These are phyloP conservation scores for Dryobotodes eremita DNA, from an alignment of 2,888 invertebrate genomes.

Conservation along the genomic window DNA sequence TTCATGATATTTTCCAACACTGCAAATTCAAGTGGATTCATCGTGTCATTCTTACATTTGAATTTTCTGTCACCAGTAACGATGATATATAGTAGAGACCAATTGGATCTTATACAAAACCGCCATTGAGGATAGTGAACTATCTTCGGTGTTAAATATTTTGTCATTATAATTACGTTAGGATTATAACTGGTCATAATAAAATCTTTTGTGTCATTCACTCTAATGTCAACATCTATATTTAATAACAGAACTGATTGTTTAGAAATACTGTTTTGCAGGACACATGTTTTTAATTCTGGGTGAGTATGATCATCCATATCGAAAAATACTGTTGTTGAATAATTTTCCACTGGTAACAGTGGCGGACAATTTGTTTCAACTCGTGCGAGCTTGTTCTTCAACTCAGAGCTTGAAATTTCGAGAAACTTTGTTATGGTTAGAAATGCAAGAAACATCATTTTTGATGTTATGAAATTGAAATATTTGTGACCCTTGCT, in stretches of 20 bases:
- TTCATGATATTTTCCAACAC: constrained; percentile 72
- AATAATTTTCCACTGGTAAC: constrained; percentile 25
- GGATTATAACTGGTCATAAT: constrained; percentile 44
- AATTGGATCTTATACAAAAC: constrained; percentile 58
- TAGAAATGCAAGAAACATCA: constrained; percentile 12
- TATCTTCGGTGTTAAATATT: constrained; percentile 56
- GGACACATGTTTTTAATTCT: constrained; percentile 37
- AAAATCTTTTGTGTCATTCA: neutral
- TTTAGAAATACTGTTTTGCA: constrained; percentile 15
- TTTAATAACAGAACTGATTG: constrained; percentile 41
- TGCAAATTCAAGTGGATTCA: constrained; percentile 57
- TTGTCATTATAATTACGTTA: constrained; percentile 66
- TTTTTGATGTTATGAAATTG: constrained; percentile 9
- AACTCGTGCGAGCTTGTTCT: constrained; percentile 11
- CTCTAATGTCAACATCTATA: constrained; percentile 6
- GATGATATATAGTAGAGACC: constrained; percentile 71
- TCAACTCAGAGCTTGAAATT: constrained; percentile 7
- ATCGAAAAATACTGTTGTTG: constrained; percentile 44
- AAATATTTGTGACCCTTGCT: neutral
- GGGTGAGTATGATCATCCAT: neutral
- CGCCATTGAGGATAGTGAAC: constrained; percentile 32
- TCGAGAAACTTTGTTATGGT: neutral
- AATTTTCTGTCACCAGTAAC: constrained; percentile 65
- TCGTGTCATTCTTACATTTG: constrained; percentile 68
- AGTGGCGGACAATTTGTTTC: constrained; percentile 24